Conservation (phyloP, 2,888 invertebrate species). For the Athalia rosae region DNA sequence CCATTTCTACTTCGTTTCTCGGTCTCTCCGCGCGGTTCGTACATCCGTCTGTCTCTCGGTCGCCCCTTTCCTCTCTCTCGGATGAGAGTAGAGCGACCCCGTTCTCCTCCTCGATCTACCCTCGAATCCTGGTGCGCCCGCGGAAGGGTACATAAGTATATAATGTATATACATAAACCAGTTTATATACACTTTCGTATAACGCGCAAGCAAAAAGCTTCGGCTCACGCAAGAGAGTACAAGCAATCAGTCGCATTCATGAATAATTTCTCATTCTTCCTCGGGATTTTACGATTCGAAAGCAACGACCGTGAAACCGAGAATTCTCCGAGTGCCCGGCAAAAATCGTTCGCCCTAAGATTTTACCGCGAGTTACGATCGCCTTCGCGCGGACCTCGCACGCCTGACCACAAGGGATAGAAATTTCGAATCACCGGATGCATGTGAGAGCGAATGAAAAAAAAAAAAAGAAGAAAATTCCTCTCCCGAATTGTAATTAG, state of each 20-base stretch:
- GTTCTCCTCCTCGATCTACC: not conserved
- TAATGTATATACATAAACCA: not conserved
- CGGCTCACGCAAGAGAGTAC: slow-evolving; percentile 29
- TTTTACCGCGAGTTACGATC: not conserved
- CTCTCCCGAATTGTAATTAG: too few species aligned
- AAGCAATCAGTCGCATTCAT: slow-evolving; percentile 40
- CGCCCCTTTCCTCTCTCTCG: not conserved
- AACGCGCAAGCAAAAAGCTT: not conserved
- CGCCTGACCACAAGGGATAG: not conserved
- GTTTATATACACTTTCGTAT: not conserved
- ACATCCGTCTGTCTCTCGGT: slow-evolving; percentile 20
- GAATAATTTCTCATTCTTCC: slow-evolving; percentile 32
- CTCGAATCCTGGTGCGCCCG: not conserved
- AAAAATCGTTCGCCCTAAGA: not conserved
- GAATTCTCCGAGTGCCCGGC: slow-evolving; percentile 7
- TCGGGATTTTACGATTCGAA: slow-evolving; percentile 23
- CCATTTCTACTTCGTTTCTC: not conserved
- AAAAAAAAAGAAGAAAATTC: not conserved
- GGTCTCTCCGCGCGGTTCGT: not conserved
- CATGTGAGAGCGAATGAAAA: not conserved
- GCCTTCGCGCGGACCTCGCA: not conserved
- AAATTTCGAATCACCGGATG: not conserved
- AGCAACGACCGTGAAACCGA: slow-evolving; percentile 15
- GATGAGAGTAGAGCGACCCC: not conserved
- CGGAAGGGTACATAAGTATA: not conserved